A percentile compares a stretch with the other conserved stretches of the same genome.
Evolutionary conservation across 2,113 vertebrate genomes (phyloP).

Genomic region (Oceanites oceanicus): DNA sequence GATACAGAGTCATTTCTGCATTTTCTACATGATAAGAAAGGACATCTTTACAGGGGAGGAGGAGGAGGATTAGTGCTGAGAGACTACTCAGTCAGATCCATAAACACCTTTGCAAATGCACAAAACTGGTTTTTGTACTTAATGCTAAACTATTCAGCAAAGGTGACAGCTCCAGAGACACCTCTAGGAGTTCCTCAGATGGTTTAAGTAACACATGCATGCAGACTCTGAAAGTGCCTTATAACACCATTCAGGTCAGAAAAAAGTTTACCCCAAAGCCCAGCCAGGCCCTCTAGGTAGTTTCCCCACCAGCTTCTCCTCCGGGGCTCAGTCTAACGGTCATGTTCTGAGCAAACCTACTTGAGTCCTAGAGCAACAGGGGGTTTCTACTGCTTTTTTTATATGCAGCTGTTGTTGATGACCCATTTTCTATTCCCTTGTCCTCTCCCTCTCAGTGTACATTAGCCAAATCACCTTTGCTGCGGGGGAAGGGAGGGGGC

Average conservation of each 20-base stretch:
- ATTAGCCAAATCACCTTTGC: background rate
- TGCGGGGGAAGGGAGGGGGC: rapidly evolving
- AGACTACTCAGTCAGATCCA: background rate
- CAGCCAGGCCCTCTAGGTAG: background rate
- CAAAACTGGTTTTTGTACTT: background rate
- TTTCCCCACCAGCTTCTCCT: background rate
- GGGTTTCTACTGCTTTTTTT: background rate
- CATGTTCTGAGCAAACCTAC: background rate
- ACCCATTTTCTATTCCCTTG: background rate
- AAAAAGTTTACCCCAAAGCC: background rate
- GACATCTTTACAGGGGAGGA: background rate
- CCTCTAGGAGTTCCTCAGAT: background rate
- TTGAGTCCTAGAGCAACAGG: background rate
- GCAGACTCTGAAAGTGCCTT: background rate
- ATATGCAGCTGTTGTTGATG: background rate
- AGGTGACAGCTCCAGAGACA: background rate
- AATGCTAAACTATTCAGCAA: background rate
- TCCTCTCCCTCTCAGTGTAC: background rate
- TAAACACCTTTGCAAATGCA: background rate
- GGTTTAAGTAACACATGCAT: background rate
- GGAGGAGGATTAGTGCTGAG: background rate
- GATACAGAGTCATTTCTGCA: background rate
- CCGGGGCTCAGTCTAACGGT: background rate
- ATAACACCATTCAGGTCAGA: background rate
- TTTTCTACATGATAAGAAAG: background rate